Base-by-base conservation (phyloP, 2,113 vertebrate species). In the Microcebus tavaratra region DNA sequence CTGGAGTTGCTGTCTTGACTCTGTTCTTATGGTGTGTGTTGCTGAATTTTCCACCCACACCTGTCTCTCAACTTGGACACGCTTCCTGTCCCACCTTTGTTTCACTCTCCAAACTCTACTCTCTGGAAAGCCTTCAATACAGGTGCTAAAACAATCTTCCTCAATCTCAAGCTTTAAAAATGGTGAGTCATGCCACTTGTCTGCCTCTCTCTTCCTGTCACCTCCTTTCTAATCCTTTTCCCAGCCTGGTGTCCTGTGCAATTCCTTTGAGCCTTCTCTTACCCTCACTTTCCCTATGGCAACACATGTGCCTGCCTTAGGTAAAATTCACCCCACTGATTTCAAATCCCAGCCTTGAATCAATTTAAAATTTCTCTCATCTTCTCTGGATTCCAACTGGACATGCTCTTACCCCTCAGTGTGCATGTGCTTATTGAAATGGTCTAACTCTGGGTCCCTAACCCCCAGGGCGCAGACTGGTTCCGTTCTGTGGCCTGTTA, bases 21-120 rank as follows among this genome's bases (percentile, higher is more conserved):
- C 45, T 83, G 13, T 23, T 34, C 10, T 84, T 78, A 20, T 0
- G 15, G 4, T 39, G 5, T 68, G 2, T 39, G 10, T 18, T 23
- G 4, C 6, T 8, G 17, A n/a, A 5, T 7, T 14, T 18, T 18
- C 4, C 1, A 48, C 2, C 7, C 42, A 14, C 29, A 2, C 8
- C 29, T 61, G 0, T 79, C 3, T 65, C 9, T 0, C 8, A 39
- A 4, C 31, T 29, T 59, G 31, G 2, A 27, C 48, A 14, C 39
- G 13, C 23, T 78, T 31, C 13, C 17, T 67, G 8, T 5, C 20
- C 20, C 14, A 59, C 21, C 14, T 17, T 2, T 17, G 7, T n/a
- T 39, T 4, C 9, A 59, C 21, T 94, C 36, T 65, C 23, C 8
- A 93, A 68, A 53, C 2, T 67, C 34, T 55, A 72, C 1, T 88